Percentiles rank a stretch among this genome's conserved stretches.
These are phyloP conservation scores for Nerophis lumbriciformis DNA, from an alignment of 2,113 vertebrate species.

Conservation along the genomic window DNA sequence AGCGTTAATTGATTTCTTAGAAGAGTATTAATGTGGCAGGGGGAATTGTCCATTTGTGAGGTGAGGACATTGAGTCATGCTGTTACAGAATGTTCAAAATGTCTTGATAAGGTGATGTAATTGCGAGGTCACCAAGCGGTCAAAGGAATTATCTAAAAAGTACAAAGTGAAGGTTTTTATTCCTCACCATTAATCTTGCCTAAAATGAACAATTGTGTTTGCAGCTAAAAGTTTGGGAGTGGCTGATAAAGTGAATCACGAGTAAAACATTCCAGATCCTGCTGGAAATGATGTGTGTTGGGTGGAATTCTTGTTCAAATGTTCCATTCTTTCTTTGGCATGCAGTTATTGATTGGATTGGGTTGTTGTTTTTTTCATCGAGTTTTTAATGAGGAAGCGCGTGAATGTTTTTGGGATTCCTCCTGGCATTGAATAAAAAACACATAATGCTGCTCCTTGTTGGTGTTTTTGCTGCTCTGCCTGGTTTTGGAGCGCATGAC, in stretches of 20 bases:
- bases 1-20: no score
- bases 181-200: no score
- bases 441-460: not conserved
- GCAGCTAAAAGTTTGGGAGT: not conserved
- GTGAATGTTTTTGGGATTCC: slow-evolving; percentile 1
- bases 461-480: not conserved
- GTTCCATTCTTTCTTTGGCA: slow-evolving; percentile 8
- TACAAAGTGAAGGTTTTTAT: no score
- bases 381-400: not conserved
- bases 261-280: slow-evolving; percentile 3
- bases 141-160: no score
- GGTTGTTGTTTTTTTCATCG: not conserved
- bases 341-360: not conserved
- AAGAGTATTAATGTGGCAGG: no score
- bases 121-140: no score
- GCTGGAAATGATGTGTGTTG: not conserved
- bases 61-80: no score
- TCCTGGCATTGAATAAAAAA: not conserved
- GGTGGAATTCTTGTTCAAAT: slow-evolving; percentile 2
- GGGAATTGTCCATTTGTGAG: no score
- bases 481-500: not conserved
- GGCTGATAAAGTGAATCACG: not conserved
- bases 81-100: no score
- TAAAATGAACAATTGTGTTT: no score
- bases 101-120: no score